Base-by-base conservation (phyloP, 2,888 invertebrate genomes). In the Herminia tarsipennalis region DNA sequence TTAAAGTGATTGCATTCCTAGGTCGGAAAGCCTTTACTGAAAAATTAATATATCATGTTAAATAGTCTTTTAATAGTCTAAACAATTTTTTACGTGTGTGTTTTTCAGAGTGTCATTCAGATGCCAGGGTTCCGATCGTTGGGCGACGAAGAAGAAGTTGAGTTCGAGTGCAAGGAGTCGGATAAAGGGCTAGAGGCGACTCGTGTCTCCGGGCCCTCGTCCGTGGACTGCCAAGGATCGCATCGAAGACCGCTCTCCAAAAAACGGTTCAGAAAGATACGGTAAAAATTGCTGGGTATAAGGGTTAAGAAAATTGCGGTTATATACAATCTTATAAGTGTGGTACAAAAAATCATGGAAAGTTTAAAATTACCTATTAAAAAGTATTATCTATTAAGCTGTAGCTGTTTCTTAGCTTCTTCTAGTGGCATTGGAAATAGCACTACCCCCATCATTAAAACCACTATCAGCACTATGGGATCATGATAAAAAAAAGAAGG, bases 81-180 rank as follows among this genome's bases (percentile, higher is more conserved):
- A n/a, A n/a, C n/a, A n/a, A 1, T 5, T 20, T 10, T 28, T 36
- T 16, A 4, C 14, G 29, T 6, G 0, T 27, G n/a, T 34, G 16
- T 1, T 55, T 76, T 93, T 85, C 93, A 98, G 98, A 97, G 97
- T 70, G 97, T 96, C 48, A 97, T 98, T 67, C 95, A 97, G 88
- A 98, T 98, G 96, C 92, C 93, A 30, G 98, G 98, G 3, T 98
- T 98, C 83, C 93, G 96, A 52, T 97, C 97, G 39, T 87, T 98
- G 60, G 97, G 95, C 1, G 97, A 98, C 68, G 96, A 96, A 35
- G 98, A 98, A 80, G 95, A 95, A 64, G 96, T 98, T 17, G 97
- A 98, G 81, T 98, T 97, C 76, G 96, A 96, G 78, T 96, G 95
- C 79, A 95, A 96, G 78, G 93, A 94, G 58, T 97, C 97, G 0